Conservation (phyloP, 1,140 invertebrate species). For the Saxidomus purpurata region DNA sequence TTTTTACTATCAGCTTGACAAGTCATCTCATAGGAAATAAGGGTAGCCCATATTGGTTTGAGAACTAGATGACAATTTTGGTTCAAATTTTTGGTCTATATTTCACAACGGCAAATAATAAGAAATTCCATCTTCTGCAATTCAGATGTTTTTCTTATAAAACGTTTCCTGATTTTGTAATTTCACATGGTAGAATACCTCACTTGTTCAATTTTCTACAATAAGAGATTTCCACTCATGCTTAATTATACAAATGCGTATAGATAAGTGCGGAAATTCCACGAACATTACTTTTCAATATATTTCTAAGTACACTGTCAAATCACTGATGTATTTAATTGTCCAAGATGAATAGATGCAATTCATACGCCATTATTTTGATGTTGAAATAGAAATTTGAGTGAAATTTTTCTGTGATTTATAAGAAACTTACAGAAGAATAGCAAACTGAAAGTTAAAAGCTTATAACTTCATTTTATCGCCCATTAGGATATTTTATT, state of each 20-base stretch:
- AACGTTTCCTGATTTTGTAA: not conserved
- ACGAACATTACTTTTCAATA: constrained; percentile 51
- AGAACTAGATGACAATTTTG: no score
- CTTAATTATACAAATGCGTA: constrained; percentile 50
- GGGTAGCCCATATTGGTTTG: no score
- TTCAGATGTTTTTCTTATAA: not conserved
- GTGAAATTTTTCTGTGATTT: constrained; percentile 15
- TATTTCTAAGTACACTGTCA: constrained; percentile 9
- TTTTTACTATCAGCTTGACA: no score
- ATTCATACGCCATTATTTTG: constrained; percentile 1
- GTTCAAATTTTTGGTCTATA: no score
- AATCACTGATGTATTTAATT: constrained; percentile 2
- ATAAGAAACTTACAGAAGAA: constrained; percentile 11
- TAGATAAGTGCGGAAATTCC: constrained; percentile 39
- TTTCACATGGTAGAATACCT: not conserved
- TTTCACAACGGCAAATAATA: no score
- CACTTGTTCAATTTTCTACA: constrained; percentile 2
- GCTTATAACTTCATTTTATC: not conserved
- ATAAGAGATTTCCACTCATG: not conserved
- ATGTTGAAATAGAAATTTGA: constrained; percentile 16
- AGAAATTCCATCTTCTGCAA: not conserved
- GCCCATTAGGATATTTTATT: constrained; percentile 6
- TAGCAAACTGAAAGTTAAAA: not conserved
- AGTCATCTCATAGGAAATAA: no score
- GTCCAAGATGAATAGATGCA: constrained; percentile 11